Evolutionary conservation across 2,797 vertebrate species (phyloP).

Genomic region (Coregonus ussuriensis): DNA sequence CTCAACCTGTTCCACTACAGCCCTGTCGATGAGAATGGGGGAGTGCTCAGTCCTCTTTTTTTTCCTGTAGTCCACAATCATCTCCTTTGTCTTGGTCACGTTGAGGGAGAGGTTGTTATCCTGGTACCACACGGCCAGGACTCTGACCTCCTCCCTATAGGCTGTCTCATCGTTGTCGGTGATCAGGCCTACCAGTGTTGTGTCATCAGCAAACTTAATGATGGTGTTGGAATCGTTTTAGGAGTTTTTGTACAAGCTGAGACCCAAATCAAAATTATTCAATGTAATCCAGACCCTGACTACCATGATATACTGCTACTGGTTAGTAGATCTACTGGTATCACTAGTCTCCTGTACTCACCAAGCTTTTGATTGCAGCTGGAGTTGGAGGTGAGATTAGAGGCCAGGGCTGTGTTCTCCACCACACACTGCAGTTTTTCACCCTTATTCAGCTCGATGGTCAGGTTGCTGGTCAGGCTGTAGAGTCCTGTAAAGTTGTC

Average conservation of each 20-base stretch:
- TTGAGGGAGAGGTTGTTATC: too few relatives aligned
- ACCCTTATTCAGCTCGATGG: not conserved
- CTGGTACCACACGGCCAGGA: too few relatives aligned
- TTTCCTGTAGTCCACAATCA: too few relatives aligned
- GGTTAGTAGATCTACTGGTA: not conserved
- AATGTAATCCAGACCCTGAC: not conserved
- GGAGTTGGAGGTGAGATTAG: not conserved
- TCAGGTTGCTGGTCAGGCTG: slow-evolving; percentile 17
- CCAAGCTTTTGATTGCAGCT: not conserved
- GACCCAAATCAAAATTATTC: not conserved
- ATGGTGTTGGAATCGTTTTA: not conserved
- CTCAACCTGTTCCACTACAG: too few relatives aligned
- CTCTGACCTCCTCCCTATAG: too few relatives aligned
- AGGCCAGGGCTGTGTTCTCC: not conserved
- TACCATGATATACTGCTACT: not conserved
- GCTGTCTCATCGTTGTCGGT: too few relatives aligned
- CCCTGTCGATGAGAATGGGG: too few relatives aligned
- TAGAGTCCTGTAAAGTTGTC: not conserved
- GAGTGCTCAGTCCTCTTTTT: too few relatives aligned
- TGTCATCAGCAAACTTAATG: too few relatives aligned
- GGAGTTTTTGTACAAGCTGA: not conserved
- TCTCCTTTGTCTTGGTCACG: too few relatives aligned
- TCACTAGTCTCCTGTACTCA: not conserved
- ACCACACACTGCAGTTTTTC: not conserved
- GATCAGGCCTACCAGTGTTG: too few relatives aligned